Evolutionary conservation across 2,113 vertebrate species (phyloP).

Genomic region (Paedocypris sp.): DNA sequence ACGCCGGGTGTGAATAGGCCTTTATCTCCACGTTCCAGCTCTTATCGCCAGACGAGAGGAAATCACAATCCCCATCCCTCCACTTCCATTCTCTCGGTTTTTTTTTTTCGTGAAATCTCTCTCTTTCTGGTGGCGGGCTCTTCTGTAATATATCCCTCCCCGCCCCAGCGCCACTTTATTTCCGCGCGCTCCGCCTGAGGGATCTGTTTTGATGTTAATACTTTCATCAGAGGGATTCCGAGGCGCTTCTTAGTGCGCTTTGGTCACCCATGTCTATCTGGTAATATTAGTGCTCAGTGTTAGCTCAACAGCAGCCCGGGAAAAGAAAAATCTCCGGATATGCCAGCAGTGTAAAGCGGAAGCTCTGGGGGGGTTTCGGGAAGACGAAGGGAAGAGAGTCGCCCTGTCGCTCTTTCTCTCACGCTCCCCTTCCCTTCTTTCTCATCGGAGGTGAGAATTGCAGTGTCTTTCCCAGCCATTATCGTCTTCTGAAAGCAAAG

Average conservation of each 20-base stretch:
- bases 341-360: neutral
- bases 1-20: conserved; percentile 38
- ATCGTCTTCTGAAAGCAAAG: conserved; percentile 40
- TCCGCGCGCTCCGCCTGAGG: neutral
- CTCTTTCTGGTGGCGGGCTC: conserved; percentile 10
- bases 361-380: neutral
- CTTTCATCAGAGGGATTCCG: conserved; percentile 6
- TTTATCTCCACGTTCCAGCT: conserved; percentile 45
- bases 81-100: conserved; percentile 13
- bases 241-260: conserved; percentile 2
- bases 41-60: conserved; percentile 45
- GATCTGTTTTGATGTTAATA: conserved; percentile 18
- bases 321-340: neutral
- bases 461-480: conserved; percentile 39
- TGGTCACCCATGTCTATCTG: conserved; percentile 17
- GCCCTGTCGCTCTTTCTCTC: neutral
- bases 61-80: conserved; percentile 24
- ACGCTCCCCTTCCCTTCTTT: conserved; percentile 13
- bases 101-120: conserved; percentile 20
- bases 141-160: conserved; percentile 4
- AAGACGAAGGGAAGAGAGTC: conserved; percentile 22
- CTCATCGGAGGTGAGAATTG: conserved; percentile 31
- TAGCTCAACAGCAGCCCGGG: neutral
- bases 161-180: conserved; percentile 15
- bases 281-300: conserved; percentile 4